phyloP scores from a whole-genome alignment of 1,140 invertebrate genomes.

The Dreissena rostriformis region DNA sequence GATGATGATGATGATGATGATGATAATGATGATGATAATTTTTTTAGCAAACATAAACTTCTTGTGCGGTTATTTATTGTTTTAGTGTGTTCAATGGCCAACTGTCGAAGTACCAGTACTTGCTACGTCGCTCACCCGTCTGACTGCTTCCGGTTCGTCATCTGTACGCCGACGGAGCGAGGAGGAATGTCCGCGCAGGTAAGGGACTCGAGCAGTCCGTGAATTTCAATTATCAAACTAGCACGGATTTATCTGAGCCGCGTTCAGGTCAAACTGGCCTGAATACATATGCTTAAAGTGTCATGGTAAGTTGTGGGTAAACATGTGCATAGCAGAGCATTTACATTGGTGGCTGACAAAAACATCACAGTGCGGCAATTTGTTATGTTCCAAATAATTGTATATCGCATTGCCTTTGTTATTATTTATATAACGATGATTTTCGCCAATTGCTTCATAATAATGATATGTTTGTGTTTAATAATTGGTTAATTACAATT shows the following conservation, averaged over 20 bases:
- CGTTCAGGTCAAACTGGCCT: too few species aligned
- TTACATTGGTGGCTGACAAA: too few species aligned
- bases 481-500: neutral
- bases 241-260: too few species aligned
- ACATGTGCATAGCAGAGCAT: too few species aligned
- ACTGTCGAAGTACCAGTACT: neutral
- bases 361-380: too few species aligned
- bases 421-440: too few species aligned
- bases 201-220: too few species aligned
- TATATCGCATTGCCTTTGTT: too few species aligned
- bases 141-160: constrained; percentile 42
- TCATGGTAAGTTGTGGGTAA: too few species aligned
- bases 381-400: too few species aligned
- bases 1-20: neutral
- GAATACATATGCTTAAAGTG: too few species aligned
- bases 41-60: neutral
- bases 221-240: neutral
- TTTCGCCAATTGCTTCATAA: too few species aligned
- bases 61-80: neutral
- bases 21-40: neutral
- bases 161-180: constrained; percentile 19
- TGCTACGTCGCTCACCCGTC: constrained; percentile 38
- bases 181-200: constrained; percentile 21
- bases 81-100: constrained; percentile 14
- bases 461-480: neutral